Conservation (phyloP, 2,113 vertebrate species). For the Dicaeum eximium region DNA sequence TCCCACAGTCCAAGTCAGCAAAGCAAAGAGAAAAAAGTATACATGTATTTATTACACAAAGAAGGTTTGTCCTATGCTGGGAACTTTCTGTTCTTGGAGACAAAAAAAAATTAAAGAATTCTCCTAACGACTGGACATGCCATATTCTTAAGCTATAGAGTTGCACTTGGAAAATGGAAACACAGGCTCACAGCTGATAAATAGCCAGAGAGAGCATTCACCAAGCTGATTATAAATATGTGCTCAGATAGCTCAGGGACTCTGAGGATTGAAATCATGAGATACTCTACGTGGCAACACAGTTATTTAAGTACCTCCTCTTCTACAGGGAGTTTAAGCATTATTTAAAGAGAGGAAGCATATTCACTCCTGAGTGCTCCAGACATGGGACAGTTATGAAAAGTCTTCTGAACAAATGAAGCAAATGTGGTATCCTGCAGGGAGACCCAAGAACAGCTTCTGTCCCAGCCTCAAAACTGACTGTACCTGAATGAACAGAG, state of each 20-base stretch:
- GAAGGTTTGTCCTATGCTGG: not conserved
- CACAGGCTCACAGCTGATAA: not conserved
- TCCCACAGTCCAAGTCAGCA: not conserved
- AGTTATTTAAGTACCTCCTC: constrained; percentile 34
- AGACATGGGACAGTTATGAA: not conserved
- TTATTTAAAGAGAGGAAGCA: constrained; percentile 26
- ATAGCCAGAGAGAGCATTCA: not conserved
- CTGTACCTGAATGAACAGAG: not conserved
- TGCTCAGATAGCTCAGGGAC: constrained; percentile 5
- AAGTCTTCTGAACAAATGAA: constrained; percentile 6
- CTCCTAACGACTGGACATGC: not conserved
- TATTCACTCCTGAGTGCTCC: not conserved
- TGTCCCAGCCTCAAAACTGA: not conserved
- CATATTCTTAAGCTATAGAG: not conserved
- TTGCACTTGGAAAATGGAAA: constrained; percentile 18
- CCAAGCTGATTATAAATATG: not conserved
- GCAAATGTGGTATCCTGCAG: not conserved
- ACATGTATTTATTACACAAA: not conserved
- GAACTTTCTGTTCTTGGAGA: not conserved
- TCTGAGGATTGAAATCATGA: constrained; percentile 20
- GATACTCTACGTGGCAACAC: not conserved
- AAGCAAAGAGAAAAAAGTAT: not conserved
- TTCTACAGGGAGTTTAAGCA: not conserved
- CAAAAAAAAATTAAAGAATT: not conserved
- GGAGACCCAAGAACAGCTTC: not conserved